Base-by-base conservation (phyloP, 2,113 vertebrate genomes). In the Rhinopomastus cyanomelas region DNA sequence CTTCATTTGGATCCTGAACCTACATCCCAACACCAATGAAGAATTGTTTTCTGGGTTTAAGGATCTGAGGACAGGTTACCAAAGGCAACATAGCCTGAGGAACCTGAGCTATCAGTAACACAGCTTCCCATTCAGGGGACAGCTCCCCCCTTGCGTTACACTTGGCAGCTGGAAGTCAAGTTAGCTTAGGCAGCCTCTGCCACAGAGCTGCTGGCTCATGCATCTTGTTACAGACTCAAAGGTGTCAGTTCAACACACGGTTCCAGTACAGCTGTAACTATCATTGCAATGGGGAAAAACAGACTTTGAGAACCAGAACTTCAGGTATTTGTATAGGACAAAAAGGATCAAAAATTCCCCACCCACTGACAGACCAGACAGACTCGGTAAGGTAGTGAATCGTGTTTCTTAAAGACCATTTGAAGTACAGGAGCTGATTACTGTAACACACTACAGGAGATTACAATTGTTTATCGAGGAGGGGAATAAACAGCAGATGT, bases 391-490 rank as follows among this genome's bases (percentile, higher is more conserved):
- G 89, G 89, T 91, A 86, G 81, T 83, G 23, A 89, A 90, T 17
- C 79, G 59, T 88, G 68, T 96, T 95, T 96, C 87, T 95, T 92
- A 79, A 81, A 62, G 75, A 89, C 16, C 64, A 87, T 83, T 92
- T 81, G 94, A 95, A 95, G 92, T 94, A 96, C 91, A 94, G 55
- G 94, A 93, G 91, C 77, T 86, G 85, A 73, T 61, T 89, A 71
- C 87, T 85, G 57, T 61, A 93, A 94, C 94, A 96, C 92, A 89
- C 95, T 94, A 81, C 80, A 93, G 39, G 16, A 89, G 42, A 29
- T 90, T 87, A 93, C 91, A 94, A 57, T 86, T 42, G 51, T 77
- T 95, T 56, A 80, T 60, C 94, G 74, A 87, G 37, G 29, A 74
- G 77, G 61, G 85, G 93, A 89, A 94, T 74, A 87, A 92, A 93